phyloP scores from a whole-genome alignment of 2,113 vertebrate genomes.

The Myanophis thanlyinensis region DNA sequence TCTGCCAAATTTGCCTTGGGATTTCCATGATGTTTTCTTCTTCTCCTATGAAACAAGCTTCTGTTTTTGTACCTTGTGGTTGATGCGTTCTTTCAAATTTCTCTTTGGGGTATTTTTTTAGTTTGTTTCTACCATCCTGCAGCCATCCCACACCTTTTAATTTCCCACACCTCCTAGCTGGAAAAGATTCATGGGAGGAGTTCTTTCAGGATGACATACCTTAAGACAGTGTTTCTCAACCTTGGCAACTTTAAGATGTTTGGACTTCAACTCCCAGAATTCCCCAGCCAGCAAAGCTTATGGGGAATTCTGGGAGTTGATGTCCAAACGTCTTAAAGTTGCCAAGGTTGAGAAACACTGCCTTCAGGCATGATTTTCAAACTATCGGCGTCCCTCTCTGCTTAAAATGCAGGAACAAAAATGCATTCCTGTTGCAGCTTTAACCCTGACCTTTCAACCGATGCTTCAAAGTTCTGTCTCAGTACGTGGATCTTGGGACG shows the following conservation, averaged over 20 bases:
- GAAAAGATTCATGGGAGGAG: neutral
- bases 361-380: too few relatives aligned
- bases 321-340: too few relatives aligned
- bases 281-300: too few relatives aligned
- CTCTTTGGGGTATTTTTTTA: neutral
- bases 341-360: too few relatives aligned
- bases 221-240: too few relatives aligned
- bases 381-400: neutral
- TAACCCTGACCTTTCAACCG: neutral
- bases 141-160: neutral
- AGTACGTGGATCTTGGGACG: neutral
- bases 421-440: neutral
- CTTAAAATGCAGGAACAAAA: neutral
- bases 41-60: neutral
- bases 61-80: neutral
- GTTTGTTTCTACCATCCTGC: neutral
- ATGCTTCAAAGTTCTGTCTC: neutral
- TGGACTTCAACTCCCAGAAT: too few relatives aligned
- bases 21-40: neutral
- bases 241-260: too few relatives aligned
- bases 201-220: neutral
- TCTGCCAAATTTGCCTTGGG: neutral
- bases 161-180: neutral
- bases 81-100: neutral
- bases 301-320: too few relatives aligned